phyloP scores from a whole-genome alignment of 2,797 vertebrate genomes.

The Denticeps clupeoides region DNA sequence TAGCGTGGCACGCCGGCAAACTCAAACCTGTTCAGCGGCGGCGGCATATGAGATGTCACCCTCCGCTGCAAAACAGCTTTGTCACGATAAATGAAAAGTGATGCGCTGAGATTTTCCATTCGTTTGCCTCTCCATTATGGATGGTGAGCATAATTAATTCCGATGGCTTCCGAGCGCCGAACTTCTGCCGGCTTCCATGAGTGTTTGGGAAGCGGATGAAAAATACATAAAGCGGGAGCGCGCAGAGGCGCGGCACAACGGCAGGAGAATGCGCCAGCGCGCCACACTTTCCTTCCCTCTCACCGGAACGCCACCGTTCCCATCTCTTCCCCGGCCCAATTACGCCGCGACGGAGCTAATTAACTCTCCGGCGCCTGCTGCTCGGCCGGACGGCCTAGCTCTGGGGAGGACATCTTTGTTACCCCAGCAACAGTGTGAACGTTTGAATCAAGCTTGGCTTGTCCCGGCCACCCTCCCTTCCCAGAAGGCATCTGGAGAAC shows the following conservation, averaged over 20 bases:
- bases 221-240: conserved; percentile 38
- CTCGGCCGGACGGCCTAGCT: conserved; percentile 28
- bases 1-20: no score
- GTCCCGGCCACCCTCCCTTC: no score
- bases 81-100: conserved; percentile 52
- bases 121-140: conserved; percentile 56
- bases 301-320: conserved; percentile 27
- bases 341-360: conserved; percentile 36
- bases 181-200: conserved; percentile 52
- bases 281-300: conserved; percentile 26
- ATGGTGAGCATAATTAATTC: conserved; percentile 54
- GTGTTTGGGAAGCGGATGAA: conserved; percentile 48
- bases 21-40: conserved; percentile 28
- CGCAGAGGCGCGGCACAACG: not conserved
- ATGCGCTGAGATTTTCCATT: conserved; percentile 49
- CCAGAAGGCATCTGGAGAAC: no score
- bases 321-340: conserved; percentile 36
- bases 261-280: conserved; percentile 31
- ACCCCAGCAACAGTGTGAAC: conserved; percentile 41
- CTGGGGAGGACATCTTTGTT: conserved; percentile 35
- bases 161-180: conserved; percentile 53
- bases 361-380: conserved; percentile 37
- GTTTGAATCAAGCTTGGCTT: no score
- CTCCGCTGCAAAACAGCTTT: conserved; percentile 47
- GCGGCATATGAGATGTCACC: conserved; percentile 42